Conservation (phyloP, 2,113 vertebrate species). For the Eira barbara region DNA sequence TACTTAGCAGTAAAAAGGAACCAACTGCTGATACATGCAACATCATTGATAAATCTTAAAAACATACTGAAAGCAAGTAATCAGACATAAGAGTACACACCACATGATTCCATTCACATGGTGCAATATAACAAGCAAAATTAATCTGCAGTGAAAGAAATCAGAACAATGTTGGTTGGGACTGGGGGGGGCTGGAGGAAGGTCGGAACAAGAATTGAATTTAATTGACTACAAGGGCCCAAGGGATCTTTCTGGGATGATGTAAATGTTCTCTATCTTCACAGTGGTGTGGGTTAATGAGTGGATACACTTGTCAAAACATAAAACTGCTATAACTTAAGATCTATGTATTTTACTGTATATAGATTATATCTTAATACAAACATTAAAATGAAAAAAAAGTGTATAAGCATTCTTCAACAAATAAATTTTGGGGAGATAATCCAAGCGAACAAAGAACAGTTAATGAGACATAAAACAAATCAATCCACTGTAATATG, state of each 20-base stretch:
- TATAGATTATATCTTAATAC: neutral
- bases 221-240: neutral
- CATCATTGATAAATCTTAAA: neutral
- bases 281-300: neutral
- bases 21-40: neutral
- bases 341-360: neutral
- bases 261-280: neutral
- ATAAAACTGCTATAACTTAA: neutral
- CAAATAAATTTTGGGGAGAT: neutral
- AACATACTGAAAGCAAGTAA: neutral
- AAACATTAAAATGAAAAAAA: neutral
- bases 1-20: neutral
- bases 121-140: neutral
- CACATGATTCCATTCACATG: neutral
- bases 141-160: neutral
- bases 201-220: neutral
- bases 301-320: neutral
- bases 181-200: rapidly evolving
- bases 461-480: neutral
- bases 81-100: neutral
- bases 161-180: neutral
- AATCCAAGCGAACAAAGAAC: neutral
- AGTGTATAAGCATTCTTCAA: neutral
- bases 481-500: neutral
- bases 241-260: neutral